A percentile compares a stretch with the other conserved stretches of the same genome.
Evolutionary conservation across 2,888 invertebrate genomes (phyloP).

Genomic region (Leptopterna dolabrata): DNA sequence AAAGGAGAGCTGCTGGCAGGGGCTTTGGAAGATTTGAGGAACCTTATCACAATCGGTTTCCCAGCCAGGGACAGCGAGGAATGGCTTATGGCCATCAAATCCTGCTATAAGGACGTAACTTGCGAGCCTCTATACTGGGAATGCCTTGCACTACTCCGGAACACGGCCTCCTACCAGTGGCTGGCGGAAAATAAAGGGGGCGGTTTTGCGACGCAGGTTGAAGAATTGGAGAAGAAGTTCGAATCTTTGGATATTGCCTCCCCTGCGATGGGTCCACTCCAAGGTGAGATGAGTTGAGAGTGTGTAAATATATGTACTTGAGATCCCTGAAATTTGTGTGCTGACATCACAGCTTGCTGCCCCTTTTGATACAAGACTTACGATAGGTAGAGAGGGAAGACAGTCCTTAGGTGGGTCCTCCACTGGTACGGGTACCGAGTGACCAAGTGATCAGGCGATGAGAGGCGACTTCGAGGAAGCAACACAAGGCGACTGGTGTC

Average conservation of each 20-base stretch:
- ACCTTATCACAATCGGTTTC: neutral
- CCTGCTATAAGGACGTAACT: neutral
- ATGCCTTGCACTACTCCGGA: neutral
- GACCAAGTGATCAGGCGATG: no score
- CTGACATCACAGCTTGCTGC: no score
- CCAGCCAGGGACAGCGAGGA: conserved; percentile 18
- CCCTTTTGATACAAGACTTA: no score
- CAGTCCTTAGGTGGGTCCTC: no score
- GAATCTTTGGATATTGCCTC: neutral
- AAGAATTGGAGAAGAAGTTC: conserved; percentile 25
- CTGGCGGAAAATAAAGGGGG: neutral
- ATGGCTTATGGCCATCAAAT: conserved; percentile 15
- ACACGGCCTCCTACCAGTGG: neutral
- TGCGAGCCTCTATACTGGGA: conserved; percentile 32
- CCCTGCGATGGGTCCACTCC: neutral
- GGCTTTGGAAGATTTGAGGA: conserved; percentile 6
- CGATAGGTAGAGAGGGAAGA: no score
- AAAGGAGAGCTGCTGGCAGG: neutral
- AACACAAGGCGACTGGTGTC: no score
- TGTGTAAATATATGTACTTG: neutral
- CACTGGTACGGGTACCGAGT: no score
- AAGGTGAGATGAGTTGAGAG: neutral
- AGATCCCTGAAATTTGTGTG: no score
- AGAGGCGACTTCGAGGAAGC: no score
- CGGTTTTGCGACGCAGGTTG: neutral